Base-by-base conservation (phyloP, 2,113 vertebrate species). In the Sinocyclocheilus maitianheensis region DNA sequence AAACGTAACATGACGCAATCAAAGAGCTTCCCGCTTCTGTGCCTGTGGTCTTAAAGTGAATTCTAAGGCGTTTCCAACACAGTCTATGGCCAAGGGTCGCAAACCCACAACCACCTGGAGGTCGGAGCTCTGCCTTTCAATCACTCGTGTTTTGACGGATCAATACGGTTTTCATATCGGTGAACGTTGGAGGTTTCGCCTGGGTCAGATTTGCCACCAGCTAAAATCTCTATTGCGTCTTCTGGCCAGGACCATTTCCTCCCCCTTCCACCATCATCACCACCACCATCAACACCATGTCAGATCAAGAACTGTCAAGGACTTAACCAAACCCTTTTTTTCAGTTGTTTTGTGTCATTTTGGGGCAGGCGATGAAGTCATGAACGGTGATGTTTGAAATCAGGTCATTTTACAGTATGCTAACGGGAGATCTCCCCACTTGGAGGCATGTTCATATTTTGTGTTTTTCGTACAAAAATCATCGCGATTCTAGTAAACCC, bases 401-500 rank as follows among this genome's bases (percentile, higher is more conserved):
- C 83, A 86, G 87, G 89, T 85, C 83, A 90, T 89, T 82, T 75
- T 84, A 78, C 69, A 30, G 89, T 84, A 90, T 91, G 90, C 90
- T 75, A 60, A 89, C 80, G 88, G 91, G 93, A 90, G 81, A 86
- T 91, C 86, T 89, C 84, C 74, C 37, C 62, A 81, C 48, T 77
- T 26, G 84, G 88, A 88, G 85, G 82, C 76, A 89, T 88, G 90
- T 92, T 93, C 95, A 96, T 96, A 95, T 96, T 97, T 96, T 95
- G 94, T 96, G 74, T 86, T 86, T 90, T 96, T 96, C 96, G 86
- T 94, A 94, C 91, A 58, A 78, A 89, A 92, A 87, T 92, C 94
- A 95, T 96, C 95, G 95, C 93, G 94, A 95, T 90, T 77, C 96
- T 94, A 96, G 95, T 93, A 95, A 94, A 96, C 94, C 95, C 95